phyloP scores from a whole-genome alignment of 2,888 invertebrate species.

The Erebia palarica region DNA sequence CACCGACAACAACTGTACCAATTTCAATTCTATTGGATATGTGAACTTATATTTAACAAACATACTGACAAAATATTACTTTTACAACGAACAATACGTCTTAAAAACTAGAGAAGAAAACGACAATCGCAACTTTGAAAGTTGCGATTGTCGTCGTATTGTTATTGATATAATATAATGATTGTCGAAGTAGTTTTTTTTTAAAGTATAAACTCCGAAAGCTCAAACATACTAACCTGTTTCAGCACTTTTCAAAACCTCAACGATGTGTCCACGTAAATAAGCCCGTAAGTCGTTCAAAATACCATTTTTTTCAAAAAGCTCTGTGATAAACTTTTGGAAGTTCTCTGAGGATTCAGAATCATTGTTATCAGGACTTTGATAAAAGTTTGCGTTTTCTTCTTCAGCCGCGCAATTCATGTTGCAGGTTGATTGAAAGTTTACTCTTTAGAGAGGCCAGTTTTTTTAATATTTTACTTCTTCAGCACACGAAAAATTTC shows the following conservation, averaged over 20 bases:
- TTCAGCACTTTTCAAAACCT: constrained; percentile 77
- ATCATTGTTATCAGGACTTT: constrained; percentile 44
- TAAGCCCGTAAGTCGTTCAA: constrained; percentile 82
- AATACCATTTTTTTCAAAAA: constrained; percentile 84
- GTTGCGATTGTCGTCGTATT: too few species aligned
- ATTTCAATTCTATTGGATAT: too few species aligned
- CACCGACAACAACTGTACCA: too few species aligned
- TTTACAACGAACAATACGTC: too few species aligned
- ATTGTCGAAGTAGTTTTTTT: not conserved
- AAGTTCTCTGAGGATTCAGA: constrained; percentile 75
- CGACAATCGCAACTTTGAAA: too few species aligned
- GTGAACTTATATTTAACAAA: too few species aligned
- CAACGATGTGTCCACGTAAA: constrained; percentile 82
- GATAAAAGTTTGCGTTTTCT: constrained; percentile 32
- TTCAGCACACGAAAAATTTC: constrained; percentile 59
- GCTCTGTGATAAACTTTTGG: constrained; percentile 79
- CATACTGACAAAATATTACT: too few species aligned
- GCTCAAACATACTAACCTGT: constrained; percentile 49
- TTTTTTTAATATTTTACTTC: constrained; percentile 26
- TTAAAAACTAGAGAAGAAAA: too few species aligned
- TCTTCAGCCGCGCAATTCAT: constrained; percentile 53
- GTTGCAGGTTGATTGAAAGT: constrained; percentile 40
- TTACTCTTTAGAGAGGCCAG: constrained; percentile 21
- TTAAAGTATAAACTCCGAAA: not conserved
- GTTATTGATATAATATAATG: too few species aligned